Base-by-base conservation (phyloP, 37 sponge, comb jelly and placozoan species). In the Mnemiopsis leidyi region DNA sequence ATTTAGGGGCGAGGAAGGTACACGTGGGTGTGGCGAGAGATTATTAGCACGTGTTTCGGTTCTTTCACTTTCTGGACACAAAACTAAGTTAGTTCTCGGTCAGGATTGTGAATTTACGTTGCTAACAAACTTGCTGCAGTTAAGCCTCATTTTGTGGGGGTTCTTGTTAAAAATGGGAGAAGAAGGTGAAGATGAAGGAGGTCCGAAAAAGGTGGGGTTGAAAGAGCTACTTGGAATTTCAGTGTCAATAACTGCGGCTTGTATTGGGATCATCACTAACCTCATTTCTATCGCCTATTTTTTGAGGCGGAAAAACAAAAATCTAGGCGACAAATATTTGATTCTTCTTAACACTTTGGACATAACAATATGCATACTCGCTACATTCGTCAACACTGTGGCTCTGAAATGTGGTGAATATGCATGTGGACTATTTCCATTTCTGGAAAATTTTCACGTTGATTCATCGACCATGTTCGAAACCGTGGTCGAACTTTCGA, bases 281-380 rank as follows among this genome's bases (percentile, higher is more conserved):
- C 7, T 18, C 3, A 32, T 77, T 20, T 32, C 32, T 20, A 32
- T 32, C 1, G 16, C 33, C 36, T 77, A 21, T 20, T 34, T 77
- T 3, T 32, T 77, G 32, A 77, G 32, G 18, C 34, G 36, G 20
- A 13, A 26, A 28, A 34, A 77, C 32, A 77, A 18, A 32, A 31
- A 13, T 32, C 36, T 77, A 0, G 79, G 79, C 2, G 79, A 77
- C 79, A 77, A 77, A 32, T 34, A 34, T 32, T 32, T 77, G 79
- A 28, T 77, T 16, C 32, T 26, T 34, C 79, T 77, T 3, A 77
- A 77, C 79, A 21, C 33, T 32, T 32, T 77, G 36, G 79, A 77
- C 79, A 77, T 32, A 1, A 31, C 18, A 1, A 32, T 32, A 32
- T 77, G 79, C 35, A 77, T 77, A 21, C 16, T 32, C 33, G 1